Evolutionary conservation across 1,140 invertebrate species (phyloP), one percentile per base, ranked within the genome.

Genomic region (Drosophila insularis): DNA sequence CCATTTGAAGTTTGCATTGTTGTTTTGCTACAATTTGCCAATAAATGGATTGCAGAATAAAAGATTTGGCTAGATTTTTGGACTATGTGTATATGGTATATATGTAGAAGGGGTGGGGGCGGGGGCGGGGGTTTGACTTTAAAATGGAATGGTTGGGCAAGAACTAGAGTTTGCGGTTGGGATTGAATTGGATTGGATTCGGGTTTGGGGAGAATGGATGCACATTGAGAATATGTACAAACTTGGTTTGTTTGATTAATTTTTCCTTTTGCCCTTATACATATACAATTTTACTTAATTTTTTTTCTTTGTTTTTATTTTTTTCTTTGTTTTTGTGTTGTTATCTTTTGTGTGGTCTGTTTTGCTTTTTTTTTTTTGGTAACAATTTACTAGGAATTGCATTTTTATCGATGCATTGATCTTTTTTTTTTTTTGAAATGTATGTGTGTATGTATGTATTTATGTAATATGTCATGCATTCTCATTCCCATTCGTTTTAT

Each of bases 21-120:
- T 46, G 58, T 59, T 62, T 74, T 68, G 63, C 21, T 73, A 43
- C 27, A 37, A 37, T 46, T 54, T 64, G 19, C 43, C 46, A 31
- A 61, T 17, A 60, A 46, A 60, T 43, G 63, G 55, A 58, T 73
- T 50, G 35, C 21, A 63, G 73, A 13, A 14, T 46, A 19, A 4
- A 21, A 75, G 73, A 75, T 75, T 75, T 75, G 72, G 73, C 72
- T 76, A 75, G 58, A 63, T 75, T 71, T 56, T 62, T 46, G n/a
- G 13, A 23, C 14, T 21, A 23, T 56, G n/a, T 32, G 19, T 17
- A 3, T 3, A 8, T 27, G 6, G 27, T 27, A 31, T 32, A 35
- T 17, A 3, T n/a, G 14, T n/a, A n/a, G n/a, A n/a, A n/a, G 10
- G 55, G n/a, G 13, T 11, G 6, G 2, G 19, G 50, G 31, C 8